Evolutionary conservation across 2,113 vertebrate species (phyloP).

Genomic region (Pluvialis apricaria): DNA sequence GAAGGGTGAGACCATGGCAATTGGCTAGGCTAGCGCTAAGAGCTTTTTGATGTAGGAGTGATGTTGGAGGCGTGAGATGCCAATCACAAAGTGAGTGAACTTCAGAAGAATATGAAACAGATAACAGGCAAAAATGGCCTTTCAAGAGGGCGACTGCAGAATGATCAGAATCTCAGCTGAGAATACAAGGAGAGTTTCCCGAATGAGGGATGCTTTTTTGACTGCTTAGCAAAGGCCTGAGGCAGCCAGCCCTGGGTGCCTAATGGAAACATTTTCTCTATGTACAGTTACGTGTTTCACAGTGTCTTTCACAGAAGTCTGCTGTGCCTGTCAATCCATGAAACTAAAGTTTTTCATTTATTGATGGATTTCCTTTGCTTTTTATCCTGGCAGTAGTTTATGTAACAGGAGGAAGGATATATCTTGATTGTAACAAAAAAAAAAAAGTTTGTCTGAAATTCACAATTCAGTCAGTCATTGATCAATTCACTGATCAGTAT

Average conservation of each 20-base stretch:
- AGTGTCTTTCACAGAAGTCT: background rate
- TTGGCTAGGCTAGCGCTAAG: background rate
- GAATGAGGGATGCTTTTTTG: background rate
- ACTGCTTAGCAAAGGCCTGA: background rate
- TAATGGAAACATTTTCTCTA: background rate
- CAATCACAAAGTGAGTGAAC: background rate
- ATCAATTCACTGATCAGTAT: background rate
- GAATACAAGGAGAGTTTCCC: background rate
- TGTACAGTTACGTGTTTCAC: background rate
- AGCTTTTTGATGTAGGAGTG: background rate
- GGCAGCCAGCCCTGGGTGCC: background rate
- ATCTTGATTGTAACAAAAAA: background rate
- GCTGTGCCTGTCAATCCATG: background rate
- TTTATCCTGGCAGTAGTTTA: background rate
- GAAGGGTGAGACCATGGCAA: background rate
- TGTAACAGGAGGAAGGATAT: background rate
- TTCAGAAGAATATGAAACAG: background rate
- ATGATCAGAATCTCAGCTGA: background rate
- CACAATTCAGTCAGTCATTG: background rate
- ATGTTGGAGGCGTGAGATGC: background rate
- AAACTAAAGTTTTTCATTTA: background rate
- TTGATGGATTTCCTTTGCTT: background rate
- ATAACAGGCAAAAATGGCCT: conserved; percentile 1
- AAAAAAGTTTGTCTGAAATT: background rate
- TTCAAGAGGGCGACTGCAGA: background rate